A percentile compares a stretch with the other conserved stretches of the same genome.
Conservation (phyloP, 2,888 invertebrate genomes). For the Stenoptilia bipunctidactyla region DNA sequence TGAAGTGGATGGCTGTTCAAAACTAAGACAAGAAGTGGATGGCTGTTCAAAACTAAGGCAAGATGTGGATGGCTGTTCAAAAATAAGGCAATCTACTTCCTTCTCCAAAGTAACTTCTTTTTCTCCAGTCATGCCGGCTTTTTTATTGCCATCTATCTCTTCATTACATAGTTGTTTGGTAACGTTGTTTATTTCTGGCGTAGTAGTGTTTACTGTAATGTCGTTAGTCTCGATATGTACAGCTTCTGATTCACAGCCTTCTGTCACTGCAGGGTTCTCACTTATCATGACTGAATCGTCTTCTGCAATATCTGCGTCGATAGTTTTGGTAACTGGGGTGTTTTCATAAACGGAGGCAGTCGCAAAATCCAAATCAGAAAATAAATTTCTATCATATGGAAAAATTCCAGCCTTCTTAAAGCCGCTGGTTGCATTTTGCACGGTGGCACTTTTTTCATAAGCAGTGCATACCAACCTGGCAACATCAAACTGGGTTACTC, state of each 20-base stretch:
- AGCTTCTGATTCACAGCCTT: constrained; percentile 4
- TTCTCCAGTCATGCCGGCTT: neutral
- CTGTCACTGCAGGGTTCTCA: constrained; percentile 1
- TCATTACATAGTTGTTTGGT: constrained; percentile 1
- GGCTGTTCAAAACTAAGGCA: constrained; percentile 3
- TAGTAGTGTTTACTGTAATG: neutral
- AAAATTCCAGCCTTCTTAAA: neutral
- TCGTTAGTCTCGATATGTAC: neutral
- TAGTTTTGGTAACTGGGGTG: constrained; percentile 1
- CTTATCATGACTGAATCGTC: neutral
- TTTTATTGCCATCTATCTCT: too few species aligned
- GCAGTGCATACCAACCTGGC: neutral
- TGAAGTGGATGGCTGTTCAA: constrained; percentile 5
- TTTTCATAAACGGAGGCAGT: constrained; percentile 8
- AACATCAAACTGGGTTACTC: constrained; percentile 1
- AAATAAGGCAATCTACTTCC: too few species aligned
- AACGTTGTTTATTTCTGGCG: constrained; percentile 2
- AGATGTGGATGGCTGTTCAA: constrained; percentile 1
- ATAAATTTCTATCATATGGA: constrained; percentile 13
- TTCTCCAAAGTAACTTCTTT: constrained; percentile 2
- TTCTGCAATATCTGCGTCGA: constrained; percentile 3
- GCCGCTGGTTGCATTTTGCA: neutral
- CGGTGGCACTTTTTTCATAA: neutral
- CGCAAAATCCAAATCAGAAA: constrained; percentile 15
- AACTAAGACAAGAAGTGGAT: constrained; percentile 2